Base-by-base conservation (phyloP, 2,888 invertebrate species). In the Calliphora vomitoria region DNA sequence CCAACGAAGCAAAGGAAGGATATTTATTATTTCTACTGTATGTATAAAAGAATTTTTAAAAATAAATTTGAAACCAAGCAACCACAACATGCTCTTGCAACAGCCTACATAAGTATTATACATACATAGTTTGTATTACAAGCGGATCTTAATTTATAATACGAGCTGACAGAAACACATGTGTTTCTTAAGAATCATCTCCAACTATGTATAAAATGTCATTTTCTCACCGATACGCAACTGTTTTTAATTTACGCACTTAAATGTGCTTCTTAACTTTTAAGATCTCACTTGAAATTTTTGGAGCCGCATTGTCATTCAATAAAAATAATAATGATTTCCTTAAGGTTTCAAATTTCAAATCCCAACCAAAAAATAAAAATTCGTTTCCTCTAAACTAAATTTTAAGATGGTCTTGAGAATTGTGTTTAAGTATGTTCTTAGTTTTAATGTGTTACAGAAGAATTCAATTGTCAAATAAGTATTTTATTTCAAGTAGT, bases 1-100 rank as follows among this genome's bases (percentile, higher is more conserved):
- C 87, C 89, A 89, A 82, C 89, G 89, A 88, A 88, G 86, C 60
- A 58, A 53, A 41, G 53, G 58, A 74, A 69, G 53, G 44, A 72
- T 72, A 64, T 64, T 62, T n/a, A 35, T 55, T 71, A n/a, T 44
- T 44, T 38, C 38, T 60, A 31, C n/a, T 41, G 15, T 41, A 18
- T 20, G 50, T 53, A 71, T 60, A 71, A n/a, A n/a, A 35, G 10
- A 25, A 64, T 62, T 81, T 50, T 20, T 64, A 55, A 58, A 71
- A 31, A 80, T 62, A 60, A 38, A 50, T 38, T 18, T 71, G 4
- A 15, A 62, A 25, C 31, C 69, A 35, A 53, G 11, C 44, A 76
- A 13, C 38, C 13, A 64, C n/a, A 60, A 79, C 6, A 20, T 55
- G 53, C 53, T 31, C 44, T 68, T 41, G 78, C 41, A 41, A 53